phyloP scores from a whole-genome alignment of 2,888 invertebrate genomes.

The Dastarcus helophoroides region DNA sequence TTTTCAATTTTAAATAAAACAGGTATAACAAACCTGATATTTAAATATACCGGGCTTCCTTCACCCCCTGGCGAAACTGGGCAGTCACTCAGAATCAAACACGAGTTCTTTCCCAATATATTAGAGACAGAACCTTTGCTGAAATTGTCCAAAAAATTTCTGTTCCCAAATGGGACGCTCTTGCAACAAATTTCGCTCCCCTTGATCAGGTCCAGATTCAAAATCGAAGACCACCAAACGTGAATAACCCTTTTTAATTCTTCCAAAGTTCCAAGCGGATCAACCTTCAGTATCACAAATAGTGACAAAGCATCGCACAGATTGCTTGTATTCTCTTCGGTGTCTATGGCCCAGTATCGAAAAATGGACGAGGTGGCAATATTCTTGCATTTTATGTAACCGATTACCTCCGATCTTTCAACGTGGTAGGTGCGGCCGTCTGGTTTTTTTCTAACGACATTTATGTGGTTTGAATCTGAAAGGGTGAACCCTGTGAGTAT shows the following conservation, averaged over 20 bases:
- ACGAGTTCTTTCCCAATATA: conserved; percentile 41
- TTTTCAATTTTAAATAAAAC: no score
- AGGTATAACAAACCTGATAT: no score
- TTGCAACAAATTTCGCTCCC: conserved; percentile 12
- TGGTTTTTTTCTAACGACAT: conserved; percentile 11
- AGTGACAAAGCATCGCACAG: conserved; percentile 11
- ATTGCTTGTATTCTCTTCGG: conserved; percentile 11
- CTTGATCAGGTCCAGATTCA: conserved; percentile 10
- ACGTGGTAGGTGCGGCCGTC: conserved; percentile 7
- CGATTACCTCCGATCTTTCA: conserved; percentile 11
- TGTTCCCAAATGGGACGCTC: conserved; percentile 36
- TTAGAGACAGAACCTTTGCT: conserved; percentile 48
- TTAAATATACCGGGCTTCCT: conserved; percentile 44
- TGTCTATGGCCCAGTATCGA: conserved; percentile 16
- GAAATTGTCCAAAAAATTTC: conserved; percentile 46
- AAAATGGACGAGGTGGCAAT: conserved; percentile 12
- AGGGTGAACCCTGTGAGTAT: conserved; percentile 5
- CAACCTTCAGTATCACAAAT: conserved; percentile 15
- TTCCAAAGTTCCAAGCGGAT: conserved; percentile 4
- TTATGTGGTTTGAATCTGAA: conserved; percentile 1
- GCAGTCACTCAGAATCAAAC: conserved; percentile 47
- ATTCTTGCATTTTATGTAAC: conserved; percentile 13
- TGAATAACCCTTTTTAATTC: conserved; percentile 12
- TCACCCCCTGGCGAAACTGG: conserved; percentile 48
- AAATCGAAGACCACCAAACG: conserved; percentile 14